Conservation (phyloP, 2,888 invertebrate genomes). For the Aphidoletes aphidimyza region DNA sequence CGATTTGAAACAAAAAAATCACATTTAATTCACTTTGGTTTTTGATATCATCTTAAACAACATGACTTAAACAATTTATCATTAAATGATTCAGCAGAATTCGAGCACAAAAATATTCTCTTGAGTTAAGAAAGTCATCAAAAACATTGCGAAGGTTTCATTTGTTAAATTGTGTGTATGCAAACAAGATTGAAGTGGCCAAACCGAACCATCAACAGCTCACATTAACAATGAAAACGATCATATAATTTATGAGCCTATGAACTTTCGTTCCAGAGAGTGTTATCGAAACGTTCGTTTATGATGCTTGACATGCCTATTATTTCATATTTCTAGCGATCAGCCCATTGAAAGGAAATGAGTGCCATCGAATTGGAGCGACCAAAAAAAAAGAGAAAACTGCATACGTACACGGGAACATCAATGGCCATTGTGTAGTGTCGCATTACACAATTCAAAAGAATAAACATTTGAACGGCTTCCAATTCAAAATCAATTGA, state of each 20-base stretch:
- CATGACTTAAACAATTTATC: too few relatives aligned
- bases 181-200: background rate
- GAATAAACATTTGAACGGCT: background rate
- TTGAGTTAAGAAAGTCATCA: background rate
- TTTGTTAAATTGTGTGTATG: conserved; percentile 23
- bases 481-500: background rate
- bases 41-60: too few relatives aligned
- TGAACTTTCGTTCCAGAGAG: background rate
- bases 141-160: background rate
- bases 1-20: too few relatives aligned
- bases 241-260: conserved; percentile 24
- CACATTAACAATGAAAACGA: background rate
- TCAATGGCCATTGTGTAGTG: background rate
- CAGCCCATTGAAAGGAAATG: background rate
- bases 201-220: background rate
- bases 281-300: background rate
- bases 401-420: background rate
- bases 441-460: background rate
- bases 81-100: too few relatives aligned
- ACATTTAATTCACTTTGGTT: too few relatives aligned
- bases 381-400: background rate
- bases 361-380: background rate
- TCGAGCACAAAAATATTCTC: too few relatives aligned
- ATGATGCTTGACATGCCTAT: conserved; percentile 47
- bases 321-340: background rate